Evolutionary conservation across 2,888 invertebrate genomes (phyloP), one percentile per base, ranked within the genome.

Genomic region (Ganaspis brasiliensis): DNA sequence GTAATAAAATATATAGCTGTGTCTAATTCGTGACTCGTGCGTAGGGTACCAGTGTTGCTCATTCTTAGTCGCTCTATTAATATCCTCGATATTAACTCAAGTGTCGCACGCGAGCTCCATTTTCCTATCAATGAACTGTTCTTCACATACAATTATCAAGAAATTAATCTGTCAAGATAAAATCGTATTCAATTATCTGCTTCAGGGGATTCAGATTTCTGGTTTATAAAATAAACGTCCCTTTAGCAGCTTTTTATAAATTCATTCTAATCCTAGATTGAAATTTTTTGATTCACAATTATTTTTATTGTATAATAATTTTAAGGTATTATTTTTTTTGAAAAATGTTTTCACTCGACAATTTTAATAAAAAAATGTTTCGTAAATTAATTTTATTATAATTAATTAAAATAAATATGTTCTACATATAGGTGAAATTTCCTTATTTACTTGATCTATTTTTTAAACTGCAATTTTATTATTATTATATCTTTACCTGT

Each of bases 51-150:
- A 26, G 8, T 26, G 14, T 16, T 37, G 37, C 49, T 57, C 35
- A 9, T 72, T 80, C 81, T n/a, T 82, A 82, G 55, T 55, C 55
- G 9, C 72, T 81, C 81, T 83, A 83, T 87, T 87, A 86, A 84
- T 78, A 85, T 74, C 80, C 19, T 37, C 79, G 83, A 82, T 83
- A 82, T 81, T 79, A 78, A 75, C 57, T 67, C 63, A 26, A 49
- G 45, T 73, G 72, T 24, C 61, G 63, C 85, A 83, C 83, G 85
- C 84, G 80, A 84, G 78, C 40, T 71, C 75, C 72, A 82, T 84
- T 86, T 83, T 82, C 75, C 75, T 73, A 61, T 67, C 37, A 21
- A 40, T 24, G 55, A 74, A 73, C 57, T 59, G 59, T 56, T 55
- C 63, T 21, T 75, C 55, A 76, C 57, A 35, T 55, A 59, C 40